phyloP scores from a whole-genome alignment of 2,797 vertebrate genomes.

The Chelonia mydas region DNA sequence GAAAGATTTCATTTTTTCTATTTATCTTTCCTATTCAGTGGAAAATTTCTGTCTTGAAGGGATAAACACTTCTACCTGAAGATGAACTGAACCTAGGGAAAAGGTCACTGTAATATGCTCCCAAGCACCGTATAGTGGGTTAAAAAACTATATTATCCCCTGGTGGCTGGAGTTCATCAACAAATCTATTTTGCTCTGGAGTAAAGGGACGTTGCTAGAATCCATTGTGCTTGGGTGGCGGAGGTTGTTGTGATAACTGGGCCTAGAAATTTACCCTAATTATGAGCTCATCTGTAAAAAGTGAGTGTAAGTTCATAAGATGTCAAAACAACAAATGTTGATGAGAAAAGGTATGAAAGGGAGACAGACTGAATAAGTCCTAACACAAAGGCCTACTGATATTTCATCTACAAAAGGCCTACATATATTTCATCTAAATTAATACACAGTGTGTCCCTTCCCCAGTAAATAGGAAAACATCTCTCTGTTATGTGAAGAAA shows the following conservation, averaged over 20 bases:
- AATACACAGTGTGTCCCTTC: background rate
- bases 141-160: background rate
- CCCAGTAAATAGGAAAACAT: accelerated
- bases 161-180: background rate
- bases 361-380: background rate
- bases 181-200: background rate
- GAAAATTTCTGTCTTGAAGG: background rate
- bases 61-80: background rate
- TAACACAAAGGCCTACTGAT: background rate
- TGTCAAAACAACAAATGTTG: background rate
- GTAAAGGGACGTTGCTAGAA: background rate
- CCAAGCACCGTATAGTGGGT: background rate
- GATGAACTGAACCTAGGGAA: background rate
- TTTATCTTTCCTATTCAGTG: background rate
- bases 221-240: background rate
- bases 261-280: background rate
- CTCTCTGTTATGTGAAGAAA: background rate
- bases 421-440: accelerated
- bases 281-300: background rate
- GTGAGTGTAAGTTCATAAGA: background rate
- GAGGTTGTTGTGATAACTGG: background rate
- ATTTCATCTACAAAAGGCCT: too few relatives aligned
- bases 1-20: background rate
- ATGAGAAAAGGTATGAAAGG: background rate
- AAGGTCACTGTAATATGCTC: background rate